Percentiles rank a stretch among this genome's conserved stretches.
These are phyloP conservation scores for Littorina saxatilis DNA, from an alignment of 1,140 invertebrate species.

Conservation along the genomic window DNA sequence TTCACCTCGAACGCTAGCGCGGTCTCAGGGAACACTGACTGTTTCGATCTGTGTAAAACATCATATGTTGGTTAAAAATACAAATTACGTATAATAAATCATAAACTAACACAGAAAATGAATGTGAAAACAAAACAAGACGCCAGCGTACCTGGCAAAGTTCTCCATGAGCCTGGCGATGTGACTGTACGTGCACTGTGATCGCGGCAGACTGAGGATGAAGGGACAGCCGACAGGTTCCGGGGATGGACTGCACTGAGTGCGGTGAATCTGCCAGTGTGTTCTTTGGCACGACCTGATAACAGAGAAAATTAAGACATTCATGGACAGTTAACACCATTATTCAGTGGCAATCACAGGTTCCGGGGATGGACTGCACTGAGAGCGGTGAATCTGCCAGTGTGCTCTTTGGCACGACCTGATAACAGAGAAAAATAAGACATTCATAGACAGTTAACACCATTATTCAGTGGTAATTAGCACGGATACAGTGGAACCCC, in stretches of 20 bases:
- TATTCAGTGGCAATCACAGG: too few relatives aligned
- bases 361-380: slow-evolving; percentile 74
- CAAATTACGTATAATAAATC: too few relatives aligned
- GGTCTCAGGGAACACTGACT: too few relatives aligned
- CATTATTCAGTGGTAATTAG: too few relatives aligned
- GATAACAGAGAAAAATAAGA: slow-evolving; percentile 34
- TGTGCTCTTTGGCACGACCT: slow-evolving; percentile 76
- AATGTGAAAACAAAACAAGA: too few relatives aligned
- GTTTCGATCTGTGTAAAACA: too few relatives aligned
- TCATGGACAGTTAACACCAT: too few relatives aligned
- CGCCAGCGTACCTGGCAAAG: slow-evolving; percentile 76
- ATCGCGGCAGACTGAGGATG: slow-evolving; percentile 76
- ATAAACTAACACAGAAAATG: too few relatives aligned
- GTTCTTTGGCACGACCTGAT: slow-evolving; percentile 75
- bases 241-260: slow-evolving; percentile 70
- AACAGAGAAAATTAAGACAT: slow-evolving; percentile 25
- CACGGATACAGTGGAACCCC: too few relatives aligned
- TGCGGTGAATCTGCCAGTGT: slow-evolving; percentile 75
- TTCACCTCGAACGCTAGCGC: too few relatives aligned
- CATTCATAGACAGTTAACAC: too few relatives aligned
- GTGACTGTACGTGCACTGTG: slow-evolving; percentile 76
- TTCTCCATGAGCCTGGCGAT: slow-evolving; percentile 75
- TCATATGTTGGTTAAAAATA: too few relatives aligned
- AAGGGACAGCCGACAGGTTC: slow-evolving; percentile 78
- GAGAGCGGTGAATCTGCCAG: slow-evolving; percentile 73